Conservation (phyloP, 2,797 vertebrate genomes). For the Tarsius wallacei region DNA sequence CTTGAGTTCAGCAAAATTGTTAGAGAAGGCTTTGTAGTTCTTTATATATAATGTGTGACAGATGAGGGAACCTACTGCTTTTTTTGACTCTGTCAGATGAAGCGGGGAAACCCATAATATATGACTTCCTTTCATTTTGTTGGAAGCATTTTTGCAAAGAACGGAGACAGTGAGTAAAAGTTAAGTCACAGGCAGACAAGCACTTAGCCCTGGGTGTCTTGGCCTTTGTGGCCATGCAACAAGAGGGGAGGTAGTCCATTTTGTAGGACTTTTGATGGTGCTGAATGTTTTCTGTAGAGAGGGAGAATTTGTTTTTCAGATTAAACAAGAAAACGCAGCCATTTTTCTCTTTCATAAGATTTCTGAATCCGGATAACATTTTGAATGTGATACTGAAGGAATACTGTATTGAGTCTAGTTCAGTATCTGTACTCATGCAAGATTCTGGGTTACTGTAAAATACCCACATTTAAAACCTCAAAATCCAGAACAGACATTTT, state of each 20-base stretch:
- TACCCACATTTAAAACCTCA: slow-evolving; percentile 38
- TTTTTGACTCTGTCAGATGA: background rate
- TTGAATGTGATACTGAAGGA: slow-evolving; percentile 5
- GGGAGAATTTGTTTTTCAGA: slow-evolving; percentile 16
- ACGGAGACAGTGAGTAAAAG: background rate
- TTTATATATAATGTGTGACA: background rate
- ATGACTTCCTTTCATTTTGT: slow-evolving; percentile 23
- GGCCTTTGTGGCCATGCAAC: background rate
- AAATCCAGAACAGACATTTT: slow-evolving; percentile 50
- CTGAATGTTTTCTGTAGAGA: slow-evolving; percentile 18
- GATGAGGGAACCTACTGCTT: background rate
- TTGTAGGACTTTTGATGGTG: background rate
- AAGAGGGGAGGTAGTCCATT: background rate
- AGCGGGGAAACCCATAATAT: background rate
- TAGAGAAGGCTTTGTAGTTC: background rate
- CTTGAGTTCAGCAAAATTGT: background rate
- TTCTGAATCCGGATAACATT: slow-evolving; percentile 41
- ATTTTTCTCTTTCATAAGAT: background rate
- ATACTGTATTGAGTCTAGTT: slow-evolving; percentile 3
- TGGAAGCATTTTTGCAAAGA: slow-evolving; percentile 21
- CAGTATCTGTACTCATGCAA: background rate
- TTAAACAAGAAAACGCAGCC: background rate
- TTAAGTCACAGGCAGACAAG: background rate
- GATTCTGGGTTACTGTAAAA: slow-evolving; percentile 32
- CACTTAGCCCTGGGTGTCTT: background rate